Conservation (phyloP, 2,888 invertebrate genomes). For the Parnassius mnemosyne region DNA sequence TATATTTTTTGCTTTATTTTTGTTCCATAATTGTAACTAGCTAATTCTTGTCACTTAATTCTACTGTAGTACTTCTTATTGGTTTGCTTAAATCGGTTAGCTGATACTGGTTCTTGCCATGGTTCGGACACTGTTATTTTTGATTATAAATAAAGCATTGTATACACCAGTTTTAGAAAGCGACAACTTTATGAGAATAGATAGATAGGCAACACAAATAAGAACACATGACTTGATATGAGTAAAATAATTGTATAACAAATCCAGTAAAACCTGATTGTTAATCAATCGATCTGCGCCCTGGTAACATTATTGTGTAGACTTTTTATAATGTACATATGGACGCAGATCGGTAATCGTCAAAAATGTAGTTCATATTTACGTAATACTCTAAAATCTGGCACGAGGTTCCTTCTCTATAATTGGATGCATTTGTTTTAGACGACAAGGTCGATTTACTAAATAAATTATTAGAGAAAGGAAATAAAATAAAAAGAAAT, state of each 20-base stretch:
- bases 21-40: too few relatives aligned
- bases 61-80: too few relatives aligned
- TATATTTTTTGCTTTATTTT: too few relatives aligned
- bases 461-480: constrained; percentile 35
- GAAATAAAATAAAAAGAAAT: constrained; percentile 28
- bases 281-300: constrained; percentile 44
- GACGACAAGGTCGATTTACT: constrained; percentile 54
- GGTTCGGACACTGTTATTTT: background rate
- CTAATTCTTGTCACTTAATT: too few relatives aligned
- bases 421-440: constrained; percentile 54
- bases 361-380: constrained; percentile 51
- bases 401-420: constrained; percentile 60
- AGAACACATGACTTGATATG: constrained; percentile 22
- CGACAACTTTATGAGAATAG: constrained; percentile 12
- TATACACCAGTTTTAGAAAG: constrained; percentile 25
- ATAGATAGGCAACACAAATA: constrained; percentile 13
- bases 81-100: background rate
- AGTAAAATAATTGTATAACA: constrained; percentile 28
- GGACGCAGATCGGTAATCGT: constrained; percentile 31
- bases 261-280: constrained; percentile 44
- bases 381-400: constrained; percentile 60
- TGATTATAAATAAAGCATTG: constrained; percentile 13
- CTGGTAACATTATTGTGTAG: constrained; percentile 58
- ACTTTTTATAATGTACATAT: constrained; percentile 46
- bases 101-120: background rate